Conservation (phyloP, 2,888 invertebrate genomes). For the Crematogaster levior region DNA sequence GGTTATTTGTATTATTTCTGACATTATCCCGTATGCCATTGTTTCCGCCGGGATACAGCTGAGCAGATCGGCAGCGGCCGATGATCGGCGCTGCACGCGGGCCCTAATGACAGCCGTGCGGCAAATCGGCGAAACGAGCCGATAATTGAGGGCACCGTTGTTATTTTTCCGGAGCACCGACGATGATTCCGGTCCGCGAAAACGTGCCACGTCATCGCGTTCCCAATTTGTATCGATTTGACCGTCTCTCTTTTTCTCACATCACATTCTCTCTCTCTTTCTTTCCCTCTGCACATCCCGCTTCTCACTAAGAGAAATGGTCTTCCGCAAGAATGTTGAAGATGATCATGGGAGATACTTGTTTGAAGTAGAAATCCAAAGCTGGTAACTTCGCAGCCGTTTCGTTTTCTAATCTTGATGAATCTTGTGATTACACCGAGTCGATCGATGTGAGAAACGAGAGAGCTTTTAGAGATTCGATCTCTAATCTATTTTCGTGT, state of each 20-base stretch:
- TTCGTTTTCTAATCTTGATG: not conserved
- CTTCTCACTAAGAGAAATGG: not conserved
- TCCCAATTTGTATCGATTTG: slow-evolving; percentile 82
- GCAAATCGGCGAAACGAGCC: slow-evolving; percentile 78
- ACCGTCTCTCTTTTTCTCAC: slow-evolving; percentile 67
- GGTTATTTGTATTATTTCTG: slow-evolving; percentile 81
- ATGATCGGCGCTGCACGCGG: slow-evolving; percentile 28
- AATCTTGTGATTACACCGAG: not conserved
- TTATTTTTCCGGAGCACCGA: slow-evolving; percentile 73
- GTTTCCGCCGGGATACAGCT: slow-evolving; percentile 72
- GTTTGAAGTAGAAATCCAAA: not conserved
- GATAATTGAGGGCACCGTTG: slow-evolving; percentile 79
- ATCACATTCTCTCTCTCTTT: slow-evolving; percentile 25
- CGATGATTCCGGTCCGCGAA: slow-evolving; percentile 58
- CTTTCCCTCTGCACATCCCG: not conserved
- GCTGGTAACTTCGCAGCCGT: not conserved
- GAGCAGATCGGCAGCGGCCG: slow-evolving; percentile 18
- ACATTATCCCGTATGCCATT: slow-evolving; percentile 77
- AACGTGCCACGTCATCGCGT: slow-evolving; percentile 80
- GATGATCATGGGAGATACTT: not conserved
- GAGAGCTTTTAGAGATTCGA: not conserved
- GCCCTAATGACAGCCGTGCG: slow-evolving; percentile 72
- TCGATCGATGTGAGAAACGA: not conserved
- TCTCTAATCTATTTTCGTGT: slow-evolving; percentile 31
- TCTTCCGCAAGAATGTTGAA: not conserved